phyloP scores from a whole-genome alignment of 2,113 vertebrate genomes.

The Hirundichthys speculiger region DNA sequence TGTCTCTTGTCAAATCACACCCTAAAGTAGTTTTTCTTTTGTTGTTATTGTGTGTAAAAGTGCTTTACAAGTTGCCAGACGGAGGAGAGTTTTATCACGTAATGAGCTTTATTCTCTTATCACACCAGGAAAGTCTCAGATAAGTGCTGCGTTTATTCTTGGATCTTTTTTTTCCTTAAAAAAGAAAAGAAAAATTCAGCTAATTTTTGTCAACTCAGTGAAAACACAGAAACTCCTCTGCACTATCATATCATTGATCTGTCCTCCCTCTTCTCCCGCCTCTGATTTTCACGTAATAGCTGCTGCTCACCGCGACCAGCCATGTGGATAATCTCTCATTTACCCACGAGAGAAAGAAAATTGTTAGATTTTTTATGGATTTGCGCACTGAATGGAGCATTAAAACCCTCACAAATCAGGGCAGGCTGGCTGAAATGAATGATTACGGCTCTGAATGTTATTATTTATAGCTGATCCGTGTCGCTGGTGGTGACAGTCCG shows the following conservation, averaged over 20 bases:
- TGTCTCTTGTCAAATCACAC: too few species aligned
- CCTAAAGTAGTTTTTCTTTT: too few species aligned
- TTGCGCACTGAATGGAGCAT: too few species aligned
- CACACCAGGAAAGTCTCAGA: too few species aligned
- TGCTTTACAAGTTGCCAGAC: too few species aligned
- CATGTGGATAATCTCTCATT: constrained; percentile 19
- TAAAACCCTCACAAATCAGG: background rate
- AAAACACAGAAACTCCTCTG: background rate
- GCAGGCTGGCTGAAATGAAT: background rate
- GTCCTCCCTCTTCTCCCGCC: fast-evolving
- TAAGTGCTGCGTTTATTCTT: too few species aligned
- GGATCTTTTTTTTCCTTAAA: too few species aligned
- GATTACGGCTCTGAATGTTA: background rate
- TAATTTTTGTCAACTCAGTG: too few species aligned
- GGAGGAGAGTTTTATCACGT: too few species aligned
- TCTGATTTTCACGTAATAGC: constrained; percentile 15
- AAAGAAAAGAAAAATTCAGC: too few species aligned
- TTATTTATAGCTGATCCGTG: constrained; percentile 11
- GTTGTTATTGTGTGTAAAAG: too few species aligned
- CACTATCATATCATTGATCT: background rate
- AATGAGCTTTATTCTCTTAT: too few species aligned
- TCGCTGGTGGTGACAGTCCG: background rate
- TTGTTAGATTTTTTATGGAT: background rate
- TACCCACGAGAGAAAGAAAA: background rate
- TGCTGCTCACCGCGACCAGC: background rate